Evolutionary conservation across 1,140 invertebrate species (phyloP).

Genomic region (Homarus americanus): DNA sequence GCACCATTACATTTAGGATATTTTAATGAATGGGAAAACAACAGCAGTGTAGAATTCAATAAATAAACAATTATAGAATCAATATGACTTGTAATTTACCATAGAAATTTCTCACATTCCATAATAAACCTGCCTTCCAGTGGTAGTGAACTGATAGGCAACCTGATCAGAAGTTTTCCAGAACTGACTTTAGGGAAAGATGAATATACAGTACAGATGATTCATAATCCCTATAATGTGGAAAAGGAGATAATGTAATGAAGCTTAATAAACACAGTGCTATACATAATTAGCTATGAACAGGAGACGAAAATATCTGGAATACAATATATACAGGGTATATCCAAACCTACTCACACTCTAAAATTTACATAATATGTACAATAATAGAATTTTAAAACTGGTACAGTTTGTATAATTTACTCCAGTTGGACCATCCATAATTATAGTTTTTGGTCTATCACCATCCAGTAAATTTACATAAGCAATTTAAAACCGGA

Average conservation of each 20-base stretch:
- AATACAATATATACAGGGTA: slow-evolving; percentile 55
- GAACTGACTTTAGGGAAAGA: slow-evolving; percentile 7
- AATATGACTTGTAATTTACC: background rate
- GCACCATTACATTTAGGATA: slow-evolving; percentile 35
- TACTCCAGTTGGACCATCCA: slow-evolving; percentile 2
- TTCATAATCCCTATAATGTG: background rate
- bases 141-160: background rate
- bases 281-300: slow-evolving; percentile 49
- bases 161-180: slow-evolving; percentile 5
- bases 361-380: slow-evolving; percentile 55
- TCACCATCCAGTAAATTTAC: background rate
- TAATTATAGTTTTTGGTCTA: background rate
- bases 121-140: background rate
- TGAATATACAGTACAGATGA: slow-evolving; percentile 40
- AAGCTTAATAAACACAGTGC: slow-evolving; percentile 45
- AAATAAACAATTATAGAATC: background rate
- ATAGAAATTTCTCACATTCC: background rate
- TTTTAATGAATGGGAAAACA: slow-evolving; percentile 1
- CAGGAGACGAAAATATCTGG: slow-evolving; percentile 45
- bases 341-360: slow-evolving; percentile 52
- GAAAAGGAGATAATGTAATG: slow-evolving; percentile 29
- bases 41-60: background rate
- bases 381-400: slow-evolving; percentile 36
- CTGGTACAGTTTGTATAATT: background rate
- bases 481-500: background rate